phyloP scores from a whole-genome alignment of 1,140 invertebrate species.

The Littorina saxatilis region DNA sequence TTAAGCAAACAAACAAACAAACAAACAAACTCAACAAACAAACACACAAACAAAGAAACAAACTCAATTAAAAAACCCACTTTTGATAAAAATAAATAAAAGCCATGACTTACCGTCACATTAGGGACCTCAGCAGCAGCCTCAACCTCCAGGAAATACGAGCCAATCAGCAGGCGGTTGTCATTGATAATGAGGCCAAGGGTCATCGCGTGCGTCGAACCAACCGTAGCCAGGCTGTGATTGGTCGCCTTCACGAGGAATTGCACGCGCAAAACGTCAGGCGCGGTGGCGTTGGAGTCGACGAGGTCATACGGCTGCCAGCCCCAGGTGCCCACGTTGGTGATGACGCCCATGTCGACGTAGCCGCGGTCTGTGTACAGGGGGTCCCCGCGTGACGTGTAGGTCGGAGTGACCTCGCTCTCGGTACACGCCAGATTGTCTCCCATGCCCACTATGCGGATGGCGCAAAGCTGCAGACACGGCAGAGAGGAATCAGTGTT shows the following conservation, averaged over 20 bases:
- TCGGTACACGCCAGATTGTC: conserved; percentile 7
- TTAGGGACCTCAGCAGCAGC: background rate
- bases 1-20: too few species aligned
- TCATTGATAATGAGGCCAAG: conserved; percentile 31
- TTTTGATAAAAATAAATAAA: too few species aligned
- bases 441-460: background rate
- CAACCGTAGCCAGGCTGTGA: conserved; percentile 15
- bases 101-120: conserved; percentile 40
- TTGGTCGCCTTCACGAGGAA: conserved; percentile 48
- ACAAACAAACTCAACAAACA: background rate
- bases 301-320: conserved; percentile 16
- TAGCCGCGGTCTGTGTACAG: background rate
- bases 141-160: conserved; percentile 13
- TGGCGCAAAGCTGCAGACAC: conserved; percentile 24
- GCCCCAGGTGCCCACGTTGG: conserved; percentile 42
- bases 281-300: background rate
- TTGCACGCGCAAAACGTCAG: conserved; percentile 34
- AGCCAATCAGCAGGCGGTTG: conserved; percentile 12
- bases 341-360: conserved; percentile 40
- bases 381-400: background rate
- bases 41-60: background rate
- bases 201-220: conserved; percentile 32
- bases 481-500: background rate
- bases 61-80: too few species aligned
- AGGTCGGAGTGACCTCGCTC: background rate